phyloP scores from a whole-genome alignment of 2,113 vertebrate species.

The Platysternon megacephalum region DNA sequence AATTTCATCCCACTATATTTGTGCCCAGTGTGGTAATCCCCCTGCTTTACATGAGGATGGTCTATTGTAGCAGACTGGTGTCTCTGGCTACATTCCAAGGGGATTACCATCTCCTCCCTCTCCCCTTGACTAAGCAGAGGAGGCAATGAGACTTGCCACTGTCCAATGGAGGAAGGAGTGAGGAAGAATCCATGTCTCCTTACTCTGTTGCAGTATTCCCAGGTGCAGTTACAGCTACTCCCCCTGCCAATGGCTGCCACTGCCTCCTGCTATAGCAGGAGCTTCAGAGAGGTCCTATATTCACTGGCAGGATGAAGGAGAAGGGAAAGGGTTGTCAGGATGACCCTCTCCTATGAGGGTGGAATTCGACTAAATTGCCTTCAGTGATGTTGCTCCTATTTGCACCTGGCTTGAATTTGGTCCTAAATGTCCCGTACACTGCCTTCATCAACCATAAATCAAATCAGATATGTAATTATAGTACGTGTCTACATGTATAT shows the following conservation, averaged over 20 bases:
- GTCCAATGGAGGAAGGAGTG: fast-evolving
- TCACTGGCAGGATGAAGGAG: not conserved
- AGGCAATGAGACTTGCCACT: not conserved
- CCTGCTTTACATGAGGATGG: not conserved
- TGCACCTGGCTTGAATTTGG: not conserved
- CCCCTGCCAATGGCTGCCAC: fast-evolving
- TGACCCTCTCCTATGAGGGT: not conserved
- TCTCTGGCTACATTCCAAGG: not conserved
- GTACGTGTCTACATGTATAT: not conserved
- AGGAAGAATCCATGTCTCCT: not conserved
- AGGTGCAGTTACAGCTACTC: not conserved
- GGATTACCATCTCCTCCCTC: not conserved
- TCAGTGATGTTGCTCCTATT: not conserved
- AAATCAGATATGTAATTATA: conserved; percentile 38
- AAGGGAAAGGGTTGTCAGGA: not conserved
- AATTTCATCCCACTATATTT: too few relatives aligned
- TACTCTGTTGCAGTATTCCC: not conserved
- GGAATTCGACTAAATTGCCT: not conserved
- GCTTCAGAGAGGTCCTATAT: not conserved
- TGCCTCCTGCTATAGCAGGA: not conserved
- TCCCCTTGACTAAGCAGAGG: not conserved
- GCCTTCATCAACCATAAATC: conserved; percentile 21
- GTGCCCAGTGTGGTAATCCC: too few relatives aligned
- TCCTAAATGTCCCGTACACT: not conserved
- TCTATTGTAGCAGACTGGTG: fast-evolving